Base-by-base conservation (phyloP, 2,888 invertebrate species). In the Harpalus rubripes region DNA sequence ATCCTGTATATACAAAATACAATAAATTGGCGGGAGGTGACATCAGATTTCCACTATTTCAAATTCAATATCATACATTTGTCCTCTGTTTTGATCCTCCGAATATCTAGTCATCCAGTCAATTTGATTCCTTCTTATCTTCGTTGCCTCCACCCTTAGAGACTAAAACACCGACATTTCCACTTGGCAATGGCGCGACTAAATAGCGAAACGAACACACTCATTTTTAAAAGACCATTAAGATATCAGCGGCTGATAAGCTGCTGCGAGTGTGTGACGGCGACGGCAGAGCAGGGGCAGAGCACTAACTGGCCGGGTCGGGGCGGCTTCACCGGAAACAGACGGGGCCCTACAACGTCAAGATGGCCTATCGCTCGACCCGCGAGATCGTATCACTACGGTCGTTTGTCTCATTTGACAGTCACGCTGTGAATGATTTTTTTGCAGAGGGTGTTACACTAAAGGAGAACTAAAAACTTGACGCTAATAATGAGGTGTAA, bases 181-280 rank as follows among this genome's bases (percentile, higher is more conserved):
- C 78, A 78, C 78, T 56, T 32, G 58, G 58, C 78, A 78, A 58
- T 58, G 78, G 56, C 78, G 74, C 83, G 74, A 74, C 84, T 84
- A 84, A 84, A 84, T 79, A 63, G 84, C 84, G 84, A 85, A 80
- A 85, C 85, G 80, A 79, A 85, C 85, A 85, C 79, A 85, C 68
- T 85, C 85, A 85, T 85, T 85, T 85, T 85, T 85, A 79, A 84
- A 72, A 85, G 80, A 85, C 85, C 85, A 85, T 85, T 85, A 85
- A 85, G 85, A 85, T 85, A 85, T 85, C 85, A 85, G 85, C 41
- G 26, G 58, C 68, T 22, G 80, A 80, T 80, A 85, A 80, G 80
- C 58, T 15, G 16, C 10, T 12, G 72, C 16, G 59, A 76, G 78
- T 78, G 78, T 74, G 72, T 74, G 72, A 44, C 15, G 84, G 63